Percentiles rank a stretch among this genome's conserved stretches.
Evolutionary conservation across 2,888 invertebrate species (phyloP).

Genomic region (Meiosimyza decipiens): DNA sequence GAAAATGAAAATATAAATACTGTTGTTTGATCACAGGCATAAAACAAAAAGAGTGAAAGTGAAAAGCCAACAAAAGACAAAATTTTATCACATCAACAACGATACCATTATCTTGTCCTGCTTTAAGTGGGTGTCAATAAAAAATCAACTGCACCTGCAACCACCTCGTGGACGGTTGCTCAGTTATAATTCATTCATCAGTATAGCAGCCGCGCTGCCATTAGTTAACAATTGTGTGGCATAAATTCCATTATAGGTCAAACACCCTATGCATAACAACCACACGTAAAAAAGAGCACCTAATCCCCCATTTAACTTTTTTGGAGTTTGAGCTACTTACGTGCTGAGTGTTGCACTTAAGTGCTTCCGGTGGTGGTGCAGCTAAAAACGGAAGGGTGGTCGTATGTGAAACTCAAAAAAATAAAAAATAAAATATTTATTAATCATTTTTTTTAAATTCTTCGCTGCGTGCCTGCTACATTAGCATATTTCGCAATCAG

Average conservation of each 20-base stretch:
- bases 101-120: too few species aligned
- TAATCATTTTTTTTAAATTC: too few species aligned
- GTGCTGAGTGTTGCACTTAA: conserved; percentile 27
- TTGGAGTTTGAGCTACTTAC: background rate
- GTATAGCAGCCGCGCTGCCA: background rate
- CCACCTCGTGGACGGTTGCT: background rate
- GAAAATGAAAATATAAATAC: too few species aligned
- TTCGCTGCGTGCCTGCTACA: conserved; percentile 31
- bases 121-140: background rate
- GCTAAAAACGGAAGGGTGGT: too few species aligned
- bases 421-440: too few species aligned
- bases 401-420: too few species aligned
- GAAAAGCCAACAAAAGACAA: too few species aligned
- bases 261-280: conserved; percentile 49
- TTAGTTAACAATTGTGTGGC: conserved; percentile 42
- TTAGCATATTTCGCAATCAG: too few species aligned
- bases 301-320: background rate
- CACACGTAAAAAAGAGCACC: background rate
- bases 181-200: background rate
- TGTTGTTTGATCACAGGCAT: too few species aligned
- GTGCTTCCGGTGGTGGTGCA: conserved; percentile 23
- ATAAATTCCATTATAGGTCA: conserved; percentile 59
- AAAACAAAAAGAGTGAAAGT: too few species aligned
- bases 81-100: too few species aligned
- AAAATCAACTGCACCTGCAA: background rate